phyloP scores from a whole-genome alignment of 2,113 vertebrate genomes.

The Aphelocoma coerulescens region DNA sequence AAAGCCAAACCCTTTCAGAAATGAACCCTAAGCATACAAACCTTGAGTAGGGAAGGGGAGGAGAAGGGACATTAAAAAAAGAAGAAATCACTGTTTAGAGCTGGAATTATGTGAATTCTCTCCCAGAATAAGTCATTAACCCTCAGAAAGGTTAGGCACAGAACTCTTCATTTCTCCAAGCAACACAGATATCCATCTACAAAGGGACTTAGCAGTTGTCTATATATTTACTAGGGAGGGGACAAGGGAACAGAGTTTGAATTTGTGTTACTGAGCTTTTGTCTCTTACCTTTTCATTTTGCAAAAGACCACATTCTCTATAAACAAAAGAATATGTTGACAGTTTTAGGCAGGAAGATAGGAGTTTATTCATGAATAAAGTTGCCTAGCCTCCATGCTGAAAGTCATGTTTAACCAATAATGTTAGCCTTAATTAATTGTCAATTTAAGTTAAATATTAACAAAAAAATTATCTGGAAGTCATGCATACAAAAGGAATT shows the following conservation, averaged over 20 bases:
- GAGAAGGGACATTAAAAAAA: constrained; percentile 48
- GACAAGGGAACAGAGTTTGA: constrained; percentile 86
- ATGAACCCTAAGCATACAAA: constrained; percentile 66
- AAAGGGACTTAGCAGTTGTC: constrained; percentile 71
- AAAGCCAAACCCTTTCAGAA: constrained; percentile 21
- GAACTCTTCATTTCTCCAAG: constrained; percentile 72
- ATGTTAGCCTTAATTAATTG: constrained; percentile 80
- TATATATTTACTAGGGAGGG: constrained; percentile 80
- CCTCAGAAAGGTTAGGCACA: constrained; percentile 54
- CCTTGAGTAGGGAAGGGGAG: constrained; percentile 58
- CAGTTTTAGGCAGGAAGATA: constrained; percentile 99
- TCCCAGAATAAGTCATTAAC: constrained; percentile 43
- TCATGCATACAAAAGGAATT: constrained; percentile 76
- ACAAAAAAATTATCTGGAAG: constrained; percentile 69
- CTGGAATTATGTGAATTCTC: constrained; percentile 19
- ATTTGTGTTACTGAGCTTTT: constrained; percentile 96
- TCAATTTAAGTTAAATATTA: constrained; percentile 76
- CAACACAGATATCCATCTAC: constrained; percentile 77
- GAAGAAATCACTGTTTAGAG: constrained; percentile 52
- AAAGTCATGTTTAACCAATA: constrained; percentile 82
- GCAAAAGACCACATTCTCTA: constrained; percentile 99
- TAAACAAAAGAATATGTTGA: constrained; percentile 99
- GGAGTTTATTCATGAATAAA: constrained; percentile 92
- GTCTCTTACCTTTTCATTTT: constrained; percentile 99
- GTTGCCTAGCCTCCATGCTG: constrained; percentile 99